Evolutionary conservation across 2,113 vertebrate species (phyloP).

Genomic region (Geococcyx californianus): DNA sequence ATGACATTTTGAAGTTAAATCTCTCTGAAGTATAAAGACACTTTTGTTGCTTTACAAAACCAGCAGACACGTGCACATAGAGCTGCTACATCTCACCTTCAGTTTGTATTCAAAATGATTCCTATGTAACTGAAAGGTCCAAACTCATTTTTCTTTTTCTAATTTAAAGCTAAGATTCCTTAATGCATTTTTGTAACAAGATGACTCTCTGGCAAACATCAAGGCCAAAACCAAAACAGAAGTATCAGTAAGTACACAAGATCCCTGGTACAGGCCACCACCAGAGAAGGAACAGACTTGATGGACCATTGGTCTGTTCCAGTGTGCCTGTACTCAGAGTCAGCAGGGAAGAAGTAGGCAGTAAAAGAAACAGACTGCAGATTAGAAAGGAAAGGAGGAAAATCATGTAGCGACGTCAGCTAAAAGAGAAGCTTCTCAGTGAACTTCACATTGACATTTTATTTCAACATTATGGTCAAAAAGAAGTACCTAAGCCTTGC

Average conservation of each 20-base stretch:
- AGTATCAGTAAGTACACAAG: background rate
- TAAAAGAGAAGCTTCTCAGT: background rate
- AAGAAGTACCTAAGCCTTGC: background rate
- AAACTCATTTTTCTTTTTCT: fast-evolving
- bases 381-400: background rate
- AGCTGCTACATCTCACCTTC: background rate
- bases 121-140: background rate
- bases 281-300: background rate
- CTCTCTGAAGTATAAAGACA: background rate
- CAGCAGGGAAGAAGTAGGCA: background rate
- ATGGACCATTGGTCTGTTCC: background rate
- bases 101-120: background rate
- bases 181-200: background rate
- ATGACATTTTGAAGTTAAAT: background rate
- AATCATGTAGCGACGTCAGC: background rate
- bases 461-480: background rate
- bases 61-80: fast-evolving
- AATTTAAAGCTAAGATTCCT: background rate
- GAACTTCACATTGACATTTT: background rate
- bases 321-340: background rate
- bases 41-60: background rate
- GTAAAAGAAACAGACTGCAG: background rate
- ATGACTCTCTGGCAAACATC: background rate
- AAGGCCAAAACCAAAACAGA: background rate
- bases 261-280: background rate